Evolutionary conservation across 2,888 invertebrate species (phyloP).

Genomic region (Dryobotodes eremita): DNA sequence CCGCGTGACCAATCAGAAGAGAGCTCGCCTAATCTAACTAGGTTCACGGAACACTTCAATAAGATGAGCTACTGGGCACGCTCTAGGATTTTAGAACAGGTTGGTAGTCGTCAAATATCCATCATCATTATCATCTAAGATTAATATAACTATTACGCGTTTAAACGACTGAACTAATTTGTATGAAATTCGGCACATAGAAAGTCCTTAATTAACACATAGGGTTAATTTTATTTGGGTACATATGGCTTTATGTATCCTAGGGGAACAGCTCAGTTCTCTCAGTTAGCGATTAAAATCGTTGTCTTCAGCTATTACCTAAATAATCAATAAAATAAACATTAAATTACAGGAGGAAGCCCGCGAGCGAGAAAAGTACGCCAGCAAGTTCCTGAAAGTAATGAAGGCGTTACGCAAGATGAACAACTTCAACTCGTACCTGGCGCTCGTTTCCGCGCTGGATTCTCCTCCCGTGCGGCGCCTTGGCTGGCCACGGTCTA

Average conservation of each 20-base stretch:
- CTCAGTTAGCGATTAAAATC: background rate
- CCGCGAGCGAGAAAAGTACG: conserved; percentile 98
- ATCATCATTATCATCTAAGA: background rate
- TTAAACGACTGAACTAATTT: background rate
- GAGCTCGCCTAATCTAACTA: conserved; percentile 98
- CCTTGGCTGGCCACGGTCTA: conserved; percentile 98
- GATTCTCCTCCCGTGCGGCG: conserved; percentile 98
- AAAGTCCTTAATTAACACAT: background rate
- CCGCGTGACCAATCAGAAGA: conserved; percentile 99
- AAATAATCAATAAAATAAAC: background rate
- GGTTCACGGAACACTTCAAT: conserved; percentile 99
- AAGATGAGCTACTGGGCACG: conserved; percentile 99
- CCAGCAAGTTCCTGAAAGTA: conserved; percentile 98
- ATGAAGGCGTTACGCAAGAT: conserved; percentile 99
- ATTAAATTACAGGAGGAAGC: conserved; percentile 92
- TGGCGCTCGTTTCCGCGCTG: conserved; percentile 98
- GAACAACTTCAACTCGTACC: conserved; percentile 99
- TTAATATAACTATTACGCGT: background rate
- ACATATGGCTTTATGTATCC: background rate
- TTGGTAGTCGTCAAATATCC: conserved; percentile 46
- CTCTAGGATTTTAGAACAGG: conserved; percentile 97
- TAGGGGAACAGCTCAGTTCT: background rate
- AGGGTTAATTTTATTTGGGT: background rate
- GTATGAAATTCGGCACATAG: too few species aligned
- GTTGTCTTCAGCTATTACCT: background rate